Percentiles rank a stretch among this genome's conserved stretches.
Evolutionary conservation across 2,888 invertebrate genomes (phyloP).

Genomic region (Drosophila nigritarsus): DNA sequence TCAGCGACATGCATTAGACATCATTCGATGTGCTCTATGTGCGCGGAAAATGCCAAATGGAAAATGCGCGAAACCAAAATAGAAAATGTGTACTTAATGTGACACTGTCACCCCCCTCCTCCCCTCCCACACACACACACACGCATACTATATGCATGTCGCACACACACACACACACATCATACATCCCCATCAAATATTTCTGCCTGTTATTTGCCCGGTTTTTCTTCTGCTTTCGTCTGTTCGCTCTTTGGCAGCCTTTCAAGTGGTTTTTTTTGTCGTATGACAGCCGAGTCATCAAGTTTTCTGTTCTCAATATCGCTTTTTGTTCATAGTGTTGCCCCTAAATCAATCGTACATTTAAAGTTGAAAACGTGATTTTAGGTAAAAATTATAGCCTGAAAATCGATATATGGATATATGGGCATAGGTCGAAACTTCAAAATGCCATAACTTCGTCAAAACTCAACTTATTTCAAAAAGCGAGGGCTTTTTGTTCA

Average conservation of each 20-base stretch:
- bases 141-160: constrained; percentile 1
- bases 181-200: constrained; percentile 16
- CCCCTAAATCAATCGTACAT: too few species aligned
- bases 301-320: neutral
- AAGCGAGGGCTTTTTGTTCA: too few species aligned
- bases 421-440: too few species aligned
- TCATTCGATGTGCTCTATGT: constrained; percentile 31
- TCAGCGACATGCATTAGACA: constrained; percentile 52
- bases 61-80: constrained; percentile 17
- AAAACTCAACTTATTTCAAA: too few species aligned
- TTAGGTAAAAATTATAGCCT: too few species aligned
- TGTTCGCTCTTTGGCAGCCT: constrained; percentile 30
- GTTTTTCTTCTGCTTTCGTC: neutral
- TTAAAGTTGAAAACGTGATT: too few species aligned
- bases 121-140: neutral
- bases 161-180: neutral
- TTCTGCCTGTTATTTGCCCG: constrained; percentile 5
- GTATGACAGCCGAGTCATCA: constrained; percentile 8
- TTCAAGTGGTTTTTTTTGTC: constrained; percentile 34
- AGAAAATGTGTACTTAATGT: constrained; percentile 25
- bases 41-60: constrained; percentile 20
- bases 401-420: too few species aligned
- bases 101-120: constrained; percentile 5
- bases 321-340: too few species aligned
- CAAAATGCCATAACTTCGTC: too few species aligned